Evolutionary conservation across 1,140 invertebrate species (phyloP).

Genomic region (Caenorhabditis latens): DNA sequence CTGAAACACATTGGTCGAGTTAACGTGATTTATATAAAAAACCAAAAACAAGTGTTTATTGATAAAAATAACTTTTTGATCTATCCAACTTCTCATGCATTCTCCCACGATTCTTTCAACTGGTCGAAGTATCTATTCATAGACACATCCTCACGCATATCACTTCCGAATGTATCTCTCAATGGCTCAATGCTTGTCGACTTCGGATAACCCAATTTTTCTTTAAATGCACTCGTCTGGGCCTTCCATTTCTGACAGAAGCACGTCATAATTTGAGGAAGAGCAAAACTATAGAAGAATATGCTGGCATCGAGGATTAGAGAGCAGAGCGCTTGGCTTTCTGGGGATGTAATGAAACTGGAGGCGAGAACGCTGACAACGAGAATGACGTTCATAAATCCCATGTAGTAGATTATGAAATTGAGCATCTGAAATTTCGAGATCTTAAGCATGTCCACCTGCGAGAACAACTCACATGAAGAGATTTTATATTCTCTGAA

Average conservation of each 20-base stretch:
- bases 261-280: slow-evolving; percentile 31
- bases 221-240: background rate
- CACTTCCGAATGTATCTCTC: slow-evolving; percentile 26
- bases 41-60: background rate
- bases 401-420: background rate
- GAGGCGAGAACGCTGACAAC: background rate
- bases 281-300: slow-evolving; percentile 1
- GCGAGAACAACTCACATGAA: background rate
- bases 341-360: background rate
- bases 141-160: background rate
- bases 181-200: background rate
- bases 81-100: background rate
- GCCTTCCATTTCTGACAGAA: slow-evolving; percentile 24
- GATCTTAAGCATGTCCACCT: background rate
- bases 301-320: background rate
- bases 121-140: slow-evolving; percentile 32
- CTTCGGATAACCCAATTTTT: background rate
- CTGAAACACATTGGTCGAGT: too few relatives aligned
- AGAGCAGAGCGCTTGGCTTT: background rate
- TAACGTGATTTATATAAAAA: background rate
- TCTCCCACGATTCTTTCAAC: slow-evolving; percentile 24
- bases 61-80: background rate
- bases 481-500: slow-evolving; percentile 5
- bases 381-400: background rate
- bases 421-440: background rate